phyloP scores from a whole-genome alignment of 2,113 vertebrate genomes.

The Stercorarius parasiticus region DNA sequence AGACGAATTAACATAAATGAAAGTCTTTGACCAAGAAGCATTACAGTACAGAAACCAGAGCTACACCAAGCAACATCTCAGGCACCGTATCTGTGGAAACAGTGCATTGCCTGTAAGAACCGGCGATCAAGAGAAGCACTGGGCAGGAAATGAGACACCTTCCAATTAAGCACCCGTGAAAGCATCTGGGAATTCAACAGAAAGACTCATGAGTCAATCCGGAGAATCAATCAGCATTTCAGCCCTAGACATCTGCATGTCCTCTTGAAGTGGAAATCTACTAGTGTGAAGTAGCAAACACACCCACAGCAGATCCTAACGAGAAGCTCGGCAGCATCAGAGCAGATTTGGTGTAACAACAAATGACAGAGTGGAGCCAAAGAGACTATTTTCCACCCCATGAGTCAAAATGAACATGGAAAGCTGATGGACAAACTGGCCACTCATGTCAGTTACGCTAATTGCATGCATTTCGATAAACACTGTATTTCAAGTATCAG shows the following conservation, averaged over 20 bases:
- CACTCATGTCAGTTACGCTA: not conserved
- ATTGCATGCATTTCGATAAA: not conserved
- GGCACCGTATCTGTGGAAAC: not conserved
- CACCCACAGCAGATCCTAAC: not conserved
- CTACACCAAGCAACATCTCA: not conserved
- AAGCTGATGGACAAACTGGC: not conserved
- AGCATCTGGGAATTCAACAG: not conserved
- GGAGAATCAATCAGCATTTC: not conserved
- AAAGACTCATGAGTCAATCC: not conserved
- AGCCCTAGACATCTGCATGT: not conserved
- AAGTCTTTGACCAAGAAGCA: not conserved
- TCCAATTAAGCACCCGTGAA: not conserved
- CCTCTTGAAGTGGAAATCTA: not conserved
- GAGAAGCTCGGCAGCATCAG: not conserved
- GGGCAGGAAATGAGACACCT: not conserved
- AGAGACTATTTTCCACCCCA: not conserved
- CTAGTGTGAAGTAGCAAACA: not conserved
- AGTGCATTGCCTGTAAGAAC: not conserved
- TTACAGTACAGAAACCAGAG: not conserved
- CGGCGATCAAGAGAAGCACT: not conserved
- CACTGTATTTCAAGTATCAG: not conserved
- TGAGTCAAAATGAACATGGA: not conserved
- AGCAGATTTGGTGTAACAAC: not conserved
- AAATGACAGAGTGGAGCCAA: not conserved
- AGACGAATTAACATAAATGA: not conserved